Conservation (phyloP, 2,888 invertebrate genomes). For the Caenorhabditis doughertyi region DNA sequence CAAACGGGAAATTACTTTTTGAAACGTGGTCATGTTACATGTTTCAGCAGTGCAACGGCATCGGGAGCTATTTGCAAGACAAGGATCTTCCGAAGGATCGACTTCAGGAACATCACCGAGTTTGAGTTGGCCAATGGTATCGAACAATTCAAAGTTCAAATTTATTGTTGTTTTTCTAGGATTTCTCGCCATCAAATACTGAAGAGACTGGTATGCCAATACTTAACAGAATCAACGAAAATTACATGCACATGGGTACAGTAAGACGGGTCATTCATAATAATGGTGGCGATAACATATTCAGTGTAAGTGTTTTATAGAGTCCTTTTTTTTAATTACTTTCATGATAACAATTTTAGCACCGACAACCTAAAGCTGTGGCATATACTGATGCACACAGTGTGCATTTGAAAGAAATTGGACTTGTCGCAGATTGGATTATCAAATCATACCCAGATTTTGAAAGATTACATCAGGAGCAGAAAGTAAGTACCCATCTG, state of each 20-base stretch:
- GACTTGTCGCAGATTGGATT: conserved; percentile 67
- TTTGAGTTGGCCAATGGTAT: conserved; percentile 39
- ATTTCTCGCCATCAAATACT: conserved; percentile 15
- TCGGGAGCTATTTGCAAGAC: conserved; percentile 55
- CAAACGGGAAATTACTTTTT: not conserved
- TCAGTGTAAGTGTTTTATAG: conserved; percentile 58
- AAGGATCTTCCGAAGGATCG: conserved; percentile 26
- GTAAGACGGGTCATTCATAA: conserved; percentile 67
- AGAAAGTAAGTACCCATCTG: conserved; percentile 68
- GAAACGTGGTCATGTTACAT: not conserved
- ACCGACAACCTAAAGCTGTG: conserved; percentile 63
- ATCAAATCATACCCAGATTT: conserved; percentile 65
- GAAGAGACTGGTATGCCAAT: conserved; percentile 63
- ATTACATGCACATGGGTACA: conserved; percentile 54
- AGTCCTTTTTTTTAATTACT: not conserved
- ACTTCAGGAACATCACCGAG: conserved; percentile 12
- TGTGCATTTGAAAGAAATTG: conserved; percentile 66
- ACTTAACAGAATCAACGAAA: conserved; percentile 56
- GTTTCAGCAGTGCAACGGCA: conserved; percentile 70
- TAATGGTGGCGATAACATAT: conserved; percentile 56
- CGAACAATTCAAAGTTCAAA: not conserved
- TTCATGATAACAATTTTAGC: conserved; percentile 17
- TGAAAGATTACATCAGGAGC: conserved; percentile 48
- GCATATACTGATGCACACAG: conserved; percentile 68
- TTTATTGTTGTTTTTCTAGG: conserved; percentile 10